Conservation (phyloP, 92 coral and sea anemone genomes). For the Anthopleura xanthogrammica region DNA sequence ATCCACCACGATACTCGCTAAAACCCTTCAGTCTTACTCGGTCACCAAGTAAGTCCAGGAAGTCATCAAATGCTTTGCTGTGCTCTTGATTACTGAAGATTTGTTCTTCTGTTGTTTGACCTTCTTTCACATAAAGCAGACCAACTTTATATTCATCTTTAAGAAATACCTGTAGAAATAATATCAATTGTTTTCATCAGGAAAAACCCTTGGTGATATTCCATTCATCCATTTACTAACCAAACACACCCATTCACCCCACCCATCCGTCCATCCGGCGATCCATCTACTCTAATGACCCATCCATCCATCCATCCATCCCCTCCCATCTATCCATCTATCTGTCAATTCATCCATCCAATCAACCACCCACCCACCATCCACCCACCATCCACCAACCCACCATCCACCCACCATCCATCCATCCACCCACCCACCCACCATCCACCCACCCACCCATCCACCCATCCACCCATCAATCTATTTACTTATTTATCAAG, state of each 20-base stretch:
- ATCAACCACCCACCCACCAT: no score
- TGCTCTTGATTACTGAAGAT: conserved; percentile 81
- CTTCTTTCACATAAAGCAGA: conserved; percentile 84
- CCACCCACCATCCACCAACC: no score
- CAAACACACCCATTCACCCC: no score
- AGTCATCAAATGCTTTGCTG: conserved; percentile 85
- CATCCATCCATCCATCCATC: background rate
- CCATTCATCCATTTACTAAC: background rate
- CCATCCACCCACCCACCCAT: background rate
- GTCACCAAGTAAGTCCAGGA: conserved; percentile 78
- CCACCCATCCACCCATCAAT: background rate
- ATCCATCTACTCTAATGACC: background rate
- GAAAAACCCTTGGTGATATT: background rate
- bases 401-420: no score
- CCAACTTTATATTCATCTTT: conserved; percentile 94
- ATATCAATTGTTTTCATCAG: background rate
- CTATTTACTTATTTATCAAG: background rate
- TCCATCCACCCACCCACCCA: background rate
- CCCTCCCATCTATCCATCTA: no score
- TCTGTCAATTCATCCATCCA: no score
- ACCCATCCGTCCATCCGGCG: no score
- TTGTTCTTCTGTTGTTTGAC: conserved; percentile 86
- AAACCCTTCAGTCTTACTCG: conserved; percentile 78
- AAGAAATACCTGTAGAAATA: conserved; percentile 60
- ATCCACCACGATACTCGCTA: conserved; percentile 83